phyloP scores from a whole-genome alignment of 2,113 vertebrate species.

The Pandion haliaetus region DNA sequence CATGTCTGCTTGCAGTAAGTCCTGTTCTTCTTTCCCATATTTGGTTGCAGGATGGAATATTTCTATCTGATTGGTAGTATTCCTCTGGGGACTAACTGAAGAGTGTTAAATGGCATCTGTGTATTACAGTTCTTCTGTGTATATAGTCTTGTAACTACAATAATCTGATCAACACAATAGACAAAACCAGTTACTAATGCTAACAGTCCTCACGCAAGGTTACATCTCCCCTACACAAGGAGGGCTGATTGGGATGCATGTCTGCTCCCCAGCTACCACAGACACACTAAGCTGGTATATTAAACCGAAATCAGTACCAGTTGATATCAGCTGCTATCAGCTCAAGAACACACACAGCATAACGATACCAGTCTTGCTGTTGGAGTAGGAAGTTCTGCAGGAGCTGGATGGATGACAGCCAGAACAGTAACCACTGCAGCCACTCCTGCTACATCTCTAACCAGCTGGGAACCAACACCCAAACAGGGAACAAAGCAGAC shows the following conservation, averaged over 20 bases:
- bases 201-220: background rate
- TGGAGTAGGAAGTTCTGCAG: background rate
- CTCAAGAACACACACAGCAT: background rate
- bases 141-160: background rate
- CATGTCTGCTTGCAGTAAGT: background rate
- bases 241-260: background rate
- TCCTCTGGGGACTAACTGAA: background rate
- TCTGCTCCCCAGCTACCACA: background rate
- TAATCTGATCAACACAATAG: background rate
- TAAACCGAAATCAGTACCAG: background rate
- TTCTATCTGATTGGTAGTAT: constrained; percentile 52
- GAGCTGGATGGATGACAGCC: background rate
- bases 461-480: background rate
- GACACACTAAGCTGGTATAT: background rate
- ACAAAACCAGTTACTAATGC: background rate
- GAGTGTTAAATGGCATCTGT: constrained; percentile 25
- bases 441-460: background rate
- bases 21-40: constrained; percentile 48
- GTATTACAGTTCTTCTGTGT: background rate
- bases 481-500: background rate
- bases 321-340: background rate
- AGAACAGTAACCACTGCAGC: background rate
- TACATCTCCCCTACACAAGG: background rate
- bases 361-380: background rate
- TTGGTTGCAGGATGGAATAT: constrained; percentile 20